phyloP scores from a whole-genome alignment of 2,797 vertebrate species.

The Natrix natrix region DNA sequence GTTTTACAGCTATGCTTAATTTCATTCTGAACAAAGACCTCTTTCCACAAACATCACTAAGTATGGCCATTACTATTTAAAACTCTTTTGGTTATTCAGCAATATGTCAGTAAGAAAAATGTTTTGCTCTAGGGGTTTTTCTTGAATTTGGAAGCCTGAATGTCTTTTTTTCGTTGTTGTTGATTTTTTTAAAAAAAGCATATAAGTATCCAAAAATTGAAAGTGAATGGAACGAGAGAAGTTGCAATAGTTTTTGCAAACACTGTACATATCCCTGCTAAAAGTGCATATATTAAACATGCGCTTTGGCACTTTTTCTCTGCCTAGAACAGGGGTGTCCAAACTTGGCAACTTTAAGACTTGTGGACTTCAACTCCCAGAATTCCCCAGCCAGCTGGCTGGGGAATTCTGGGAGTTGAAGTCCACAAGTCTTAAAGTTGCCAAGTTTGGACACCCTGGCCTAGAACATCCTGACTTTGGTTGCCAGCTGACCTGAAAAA shows the following conservation, averaged over 20 bases:
- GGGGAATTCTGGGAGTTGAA: no score
- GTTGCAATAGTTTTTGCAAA: background rate
- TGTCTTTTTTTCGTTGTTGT: background rate
- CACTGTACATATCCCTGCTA: background rate
- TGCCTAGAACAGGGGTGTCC: background rate
- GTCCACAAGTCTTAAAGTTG: no score
- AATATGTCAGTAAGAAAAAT: constrained; percentile 26
- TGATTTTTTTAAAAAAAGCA: background rate
- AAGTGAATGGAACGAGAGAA: background rate
- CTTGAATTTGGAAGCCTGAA: background rate
- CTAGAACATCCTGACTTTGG: background rate
- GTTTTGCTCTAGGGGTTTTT: background rate
- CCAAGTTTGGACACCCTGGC: no score
- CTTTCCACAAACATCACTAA: background rate
- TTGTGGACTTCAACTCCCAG: no score
- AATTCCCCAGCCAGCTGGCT: no score
- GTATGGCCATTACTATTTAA: constrained; percentile 1
- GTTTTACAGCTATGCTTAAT: background rate
- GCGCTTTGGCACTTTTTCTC: background rate
- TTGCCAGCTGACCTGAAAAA: background rate
- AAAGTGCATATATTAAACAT: background rate
- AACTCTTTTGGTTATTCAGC: constrained; percentile 23
- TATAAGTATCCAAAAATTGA: background rate
- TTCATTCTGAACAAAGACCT: background rate
- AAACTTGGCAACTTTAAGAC: no score